Percentiles rank a stretch among this genome's conserved stretches.
phyloP scores from a whole-genome alignment of 2,797 vertebrate species.

The Helostoma temminkii region DNA sequence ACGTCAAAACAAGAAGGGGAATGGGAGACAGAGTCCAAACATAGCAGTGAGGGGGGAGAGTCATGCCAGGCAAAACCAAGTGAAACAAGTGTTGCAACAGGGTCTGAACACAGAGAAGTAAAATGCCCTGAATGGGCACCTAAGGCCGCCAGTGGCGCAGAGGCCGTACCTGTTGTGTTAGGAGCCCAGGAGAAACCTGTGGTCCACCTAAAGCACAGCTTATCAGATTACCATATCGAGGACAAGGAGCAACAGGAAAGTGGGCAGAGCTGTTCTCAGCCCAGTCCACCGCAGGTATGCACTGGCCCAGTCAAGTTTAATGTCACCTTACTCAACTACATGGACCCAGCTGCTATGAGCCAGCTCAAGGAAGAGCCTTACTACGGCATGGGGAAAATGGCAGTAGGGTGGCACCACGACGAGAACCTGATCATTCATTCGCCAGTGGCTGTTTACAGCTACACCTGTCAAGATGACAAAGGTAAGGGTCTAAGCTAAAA shows the following conservation, averaged over 20 bases:
- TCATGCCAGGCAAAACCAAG: slow-evolving; percentile 54
- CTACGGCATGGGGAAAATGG: slow-evolving; percentile 98
- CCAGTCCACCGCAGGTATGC: slow-evolving; percentile 63
- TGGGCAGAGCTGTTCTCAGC: slow-evolving; percentile 73
- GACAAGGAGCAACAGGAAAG: slow-evolving; percentile 65
- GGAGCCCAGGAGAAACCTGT: slow-evolving; percentile 63
- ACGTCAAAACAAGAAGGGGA: slow-evolving; percentile 70
- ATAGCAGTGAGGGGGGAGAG: slow-evolving; percentile 75
- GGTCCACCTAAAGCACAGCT: slow-evolving; percentile 72
- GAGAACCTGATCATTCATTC: slow-evolving; percentile 94
- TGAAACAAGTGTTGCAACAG: slow-evolving; percentile 28
- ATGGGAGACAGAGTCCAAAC: slow-evolving; percentile 75
- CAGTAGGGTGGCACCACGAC: slow-evolving; percentile 98
- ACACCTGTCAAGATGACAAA: slow-evolving; percentile 86
- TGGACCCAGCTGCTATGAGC: slow-evolving; percentile 92
- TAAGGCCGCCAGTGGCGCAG: slow-evolving; percentile 31
- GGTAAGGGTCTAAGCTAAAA: slow-evolving; percentile 65
- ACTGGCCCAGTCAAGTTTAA: slow-evolving; percentile 85
- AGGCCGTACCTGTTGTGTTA: slow-evolving; percentile 39
- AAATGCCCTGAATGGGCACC: slow-evolving; percentile 52
- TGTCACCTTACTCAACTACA: slow-evolving; percentile 95
- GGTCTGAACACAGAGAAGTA: slow-evolving; percentile 59
- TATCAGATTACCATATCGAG: slow-evolving; percentile 73
- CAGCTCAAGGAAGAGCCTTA: slow-evolving; percentile 97
- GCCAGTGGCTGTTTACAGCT: slow-evolving; percentile 94